Conservation (phyloP, 1,140 invertebrate genomes). For the Ooceraea biroi region DNA sequence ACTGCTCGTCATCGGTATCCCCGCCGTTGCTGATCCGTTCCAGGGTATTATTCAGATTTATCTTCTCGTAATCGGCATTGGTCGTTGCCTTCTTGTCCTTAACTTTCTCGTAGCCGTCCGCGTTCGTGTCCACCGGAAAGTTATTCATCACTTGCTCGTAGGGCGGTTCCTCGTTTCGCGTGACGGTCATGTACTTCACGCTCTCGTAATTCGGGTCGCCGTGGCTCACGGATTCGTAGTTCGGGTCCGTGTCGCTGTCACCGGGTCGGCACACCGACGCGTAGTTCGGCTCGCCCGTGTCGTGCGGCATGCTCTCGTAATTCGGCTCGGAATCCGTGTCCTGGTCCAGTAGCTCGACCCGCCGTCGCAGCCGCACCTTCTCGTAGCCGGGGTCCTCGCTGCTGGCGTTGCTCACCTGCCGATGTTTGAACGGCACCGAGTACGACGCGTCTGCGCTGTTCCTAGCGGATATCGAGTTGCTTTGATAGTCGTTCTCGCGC, state of each 20-base stretch:
- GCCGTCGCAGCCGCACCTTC: slow-evolving; percentile 79
- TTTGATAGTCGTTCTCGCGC: slow-evolving; percentile 74
- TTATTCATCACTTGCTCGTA: slow-evolving; percentile 84
- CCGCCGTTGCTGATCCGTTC: slow-evolving; percentile 68
- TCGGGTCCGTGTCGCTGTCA: slow-evolving; percentile 90
- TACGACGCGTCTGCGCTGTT: slow-evolving; percentile 72
- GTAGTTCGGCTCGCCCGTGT: slow-evolving; percentile 84
- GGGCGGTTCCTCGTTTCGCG: slow-evolving; percentile 81
- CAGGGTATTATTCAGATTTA: slow-evolving; percentile 72
- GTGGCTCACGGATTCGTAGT: slow-evolving; percentile 90
- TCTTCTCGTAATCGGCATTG: slow-evolving; percentile 78
- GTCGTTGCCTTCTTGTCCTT: slow-evolving; percentile 68
- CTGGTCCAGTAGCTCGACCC: slow-evolving; percentile 70
- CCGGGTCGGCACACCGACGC: slow-evolving; percentile 88
- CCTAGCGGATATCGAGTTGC: background rate
- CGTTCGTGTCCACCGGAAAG: slow-evolving; percentile 67
- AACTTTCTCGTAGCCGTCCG: slow-evolving; percentile 80
- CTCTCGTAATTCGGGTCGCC: slow-evolving; percentile 86
- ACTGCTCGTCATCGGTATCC: slow-evolving; percentile 82
- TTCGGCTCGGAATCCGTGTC: slow-evolving; percentile 87
- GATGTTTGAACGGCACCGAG: slow-evolving; percentile 80
- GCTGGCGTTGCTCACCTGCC: slow-evolving; percentile 83
- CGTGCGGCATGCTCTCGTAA: slow-evolving; percentile 91
- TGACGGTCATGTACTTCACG: slow-evolving; percentile 83
- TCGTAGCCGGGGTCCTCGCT: slow-evolving; percentile 84